These are phyloP conservation scores for Brachionus koreanus DNA, from an alignment of 1,140 invertebrate genomes.

Conservation along the genomic window DNA sequence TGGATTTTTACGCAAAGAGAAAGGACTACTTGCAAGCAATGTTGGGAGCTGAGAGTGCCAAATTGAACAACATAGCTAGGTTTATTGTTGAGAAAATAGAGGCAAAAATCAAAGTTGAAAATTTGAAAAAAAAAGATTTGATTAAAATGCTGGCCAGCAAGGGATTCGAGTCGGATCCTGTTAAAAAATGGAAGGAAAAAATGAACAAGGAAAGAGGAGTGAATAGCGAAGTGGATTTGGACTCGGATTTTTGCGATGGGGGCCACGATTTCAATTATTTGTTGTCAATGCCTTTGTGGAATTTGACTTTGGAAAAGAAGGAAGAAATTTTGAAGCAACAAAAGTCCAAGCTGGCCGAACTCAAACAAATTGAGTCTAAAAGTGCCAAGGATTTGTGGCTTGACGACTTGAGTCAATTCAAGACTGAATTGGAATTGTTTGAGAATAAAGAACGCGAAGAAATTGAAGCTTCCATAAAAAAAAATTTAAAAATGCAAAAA, in stretches of 20 bases:
- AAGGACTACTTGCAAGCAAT: conserved; percentile 87
- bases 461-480: background rate
- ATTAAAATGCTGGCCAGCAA: conserved; percentile 78
- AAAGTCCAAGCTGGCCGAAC: conserved; percentile 68
- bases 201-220: conserved; percentile 53
- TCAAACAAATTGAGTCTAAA: conserved; percentile 62
- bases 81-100: conserved; percentile 98
- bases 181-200: conserved; percentile 81
- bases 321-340: conserved; percentile 81
- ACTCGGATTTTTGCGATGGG: conserved; percentile 47
- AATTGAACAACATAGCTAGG: conserved; percentile 80
- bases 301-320: conserved; percentile 84
- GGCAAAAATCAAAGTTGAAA: conserved; percentile 78
- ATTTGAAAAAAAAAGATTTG: conserved; percentile 81
- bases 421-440: conserved; percentile 50
- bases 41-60: conserved; percentile 79
- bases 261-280: conserved; percentile 55
- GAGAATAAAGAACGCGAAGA: conserved; percentile 31
- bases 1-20: conserved; percentile 77
- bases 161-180: conserved; percentile 89
- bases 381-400: conserved; percentile 76
- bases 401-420: conserved; percentile 76
- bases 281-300: conserved; percentile 69
- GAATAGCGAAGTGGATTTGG: background rate
- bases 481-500: conserved; percentile 14